Percentiles rank a stretch among this genome's conserved stretches.
phyloP scores from a whole-genome alignment of 2,888 invertebrate genomes.

The Calameuta pallipes region DNA sequence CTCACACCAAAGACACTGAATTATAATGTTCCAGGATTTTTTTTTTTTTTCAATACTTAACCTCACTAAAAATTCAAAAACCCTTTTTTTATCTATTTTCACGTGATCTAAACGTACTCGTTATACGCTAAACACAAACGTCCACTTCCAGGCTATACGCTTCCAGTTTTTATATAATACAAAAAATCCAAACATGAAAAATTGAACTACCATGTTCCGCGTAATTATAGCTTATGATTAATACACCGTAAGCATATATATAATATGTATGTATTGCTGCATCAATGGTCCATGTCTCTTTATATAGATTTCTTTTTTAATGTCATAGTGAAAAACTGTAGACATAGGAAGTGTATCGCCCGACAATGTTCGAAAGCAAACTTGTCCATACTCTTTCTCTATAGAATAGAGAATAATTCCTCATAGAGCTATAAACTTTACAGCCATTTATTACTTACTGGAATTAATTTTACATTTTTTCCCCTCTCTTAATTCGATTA shows the following conservation, averaged over 20 bases:
- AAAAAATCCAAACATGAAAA: constrained; percentile 12
- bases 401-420: not conserved
- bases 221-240: constrained; percentile 1
- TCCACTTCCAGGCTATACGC: constrained; percentile 8
- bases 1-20: constrained; percentile 7
- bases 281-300: constrained; percentile 17
- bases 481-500: not conserved
- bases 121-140: constrained; percentile 6
- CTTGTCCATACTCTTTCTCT: not conserved
- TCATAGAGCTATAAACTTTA: not conserved
- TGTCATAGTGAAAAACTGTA: constrained; percentile 10
- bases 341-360: constrained; percentile 17
- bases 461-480: constrained; percentile 1
- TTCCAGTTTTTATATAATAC: constrained; percentile 6
- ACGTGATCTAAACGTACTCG: not conserved
- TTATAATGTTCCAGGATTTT: constrained; percentile 5
- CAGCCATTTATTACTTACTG: constrained; percentile 9
- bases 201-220: constrained; percentile 1
- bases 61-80: constrained; percentile 3
- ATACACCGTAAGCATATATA: constrained; percentile 12
- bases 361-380: constrained; percentile 8
- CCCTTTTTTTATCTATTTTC: not conserved
- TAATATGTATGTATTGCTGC: constrained; percentile 19
- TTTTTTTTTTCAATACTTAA: not conserved
- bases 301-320: constrained; percentile 11